Evolutionary conservation across 2,888 invertebrate genomes (phyloP).

Genomic region (Eristalinus aeneus): DNA sequence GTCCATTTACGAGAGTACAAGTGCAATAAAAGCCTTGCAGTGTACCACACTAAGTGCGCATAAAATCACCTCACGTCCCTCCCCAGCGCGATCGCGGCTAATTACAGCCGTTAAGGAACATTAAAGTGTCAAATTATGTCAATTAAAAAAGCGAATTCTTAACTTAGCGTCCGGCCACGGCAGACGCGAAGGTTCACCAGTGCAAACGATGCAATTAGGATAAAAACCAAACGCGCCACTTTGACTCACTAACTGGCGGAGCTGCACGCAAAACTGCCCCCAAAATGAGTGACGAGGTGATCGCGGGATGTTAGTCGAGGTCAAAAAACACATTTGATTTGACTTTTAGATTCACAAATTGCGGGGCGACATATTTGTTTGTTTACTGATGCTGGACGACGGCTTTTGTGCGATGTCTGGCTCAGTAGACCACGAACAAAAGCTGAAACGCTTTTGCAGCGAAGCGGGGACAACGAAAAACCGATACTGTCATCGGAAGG

Average conservation of each 20-base stretch:
- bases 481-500: too few relatives aligned
- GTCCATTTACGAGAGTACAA: not conserved
- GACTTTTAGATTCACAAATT: constrained; percentile 46
- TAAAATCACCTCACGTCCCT: constrained; percentile 14
- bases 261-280: constrained; percentile 39
- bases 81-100: constrained; percentile 24
- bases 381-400: not conserved
- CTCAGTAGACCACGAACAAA: not conserved
- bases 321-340: constrained; percentile 62
- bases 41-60: constrained; percentile 17
- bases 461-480: not conserved
- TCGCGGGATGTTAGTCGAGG: constrained; percentile 45
- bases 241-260: not conserved
- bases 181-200: constrained; percentile 48
- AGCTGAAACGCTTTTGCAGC: not conserved
- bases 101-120: constrained; percentile 54
- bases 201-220: constrained; percentile 62
- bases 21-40: not conserved
- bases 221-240: constrained; percentile 34
- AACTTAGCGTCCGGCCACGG: not conserved
- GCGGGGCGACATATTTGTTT: not conserved
- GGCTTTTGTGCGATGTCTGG: not conserved
- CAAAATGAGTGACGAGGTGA: constrained; percentile 51
- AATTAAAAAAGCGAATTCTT: constrained; percentile 49
- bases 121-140: constrained; percentile 48